Percentiles rank a stretch among this genome's conserved stretches.
phyloP scores from a whole-genome alignment of 2,113 vertebrate species.

The Pao palembangensis region DNA sequence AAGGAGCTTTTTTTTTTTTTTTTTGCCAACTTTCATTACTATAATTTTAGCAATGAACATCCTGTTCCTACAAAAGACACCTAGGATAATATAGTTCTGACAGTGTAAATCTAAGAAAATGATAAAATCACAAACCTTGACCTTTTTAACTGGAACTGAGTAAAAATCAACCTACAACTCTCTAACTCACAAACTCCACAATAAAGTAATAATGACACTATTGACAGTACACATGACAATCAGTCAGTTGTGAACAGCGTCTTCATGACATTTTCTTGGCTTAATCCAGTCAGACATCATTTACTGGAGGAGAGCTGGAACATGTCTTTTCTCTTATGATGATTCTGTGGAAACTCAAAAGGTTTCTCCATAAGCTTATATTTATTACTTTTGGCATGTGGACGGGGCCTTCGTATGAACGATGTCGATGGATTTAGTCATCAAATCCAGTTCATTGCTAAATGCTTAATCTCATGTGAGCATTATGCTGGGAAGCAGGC shows the following conservation, averaged over 20 bases:
- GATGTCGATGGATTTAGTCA: slow-evolving; percentile 7
- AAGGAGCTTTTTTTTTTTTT: too few species aligned
- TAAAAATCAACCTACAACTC: too few species aligned
- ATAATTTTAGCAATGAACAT: too few species aligned
- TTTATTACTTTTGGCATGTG: slow-evolving; percentile 3
- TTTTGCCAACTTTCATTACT: too few species aligned
- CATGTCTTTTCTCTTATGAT: not conserved
- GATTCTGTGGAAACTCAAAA: not conserved
- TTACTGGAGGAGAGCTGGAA: slow-evolving; percentile 3
- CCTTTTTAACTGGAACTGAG: too few species aligned
- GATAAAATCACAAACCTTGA: too few species aligned
- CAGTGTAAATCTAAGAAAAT: too few species aligned
- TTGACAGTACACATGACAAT: too few species aligned
- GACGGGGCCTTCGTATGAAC: not conserved
- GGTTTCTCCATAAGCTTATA: not conserved
- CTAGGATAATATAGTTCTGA: too few species aligned
- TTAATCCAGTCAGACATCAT: slow-evolving; percentile 20
- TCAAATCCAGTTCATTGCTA: slow-evolving; percentile 7
- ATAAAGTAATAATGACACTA: too few species aligned
- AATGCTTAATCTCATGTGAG: slow-evolving; percentile 11
- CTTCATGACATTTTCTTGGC: not conserved
- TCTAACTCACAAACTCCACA: too few species aligned
- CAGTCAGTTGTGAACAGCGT: not conserved
- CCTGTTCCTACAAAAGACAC: too few species aligned
- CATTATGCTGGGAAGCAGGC: not conserved